These are phyloP conservation scores for Limnephilus marmoratus DNA, from an alignment of 2,888 invertebrate species.

Conservation along the genomic window DNA sequence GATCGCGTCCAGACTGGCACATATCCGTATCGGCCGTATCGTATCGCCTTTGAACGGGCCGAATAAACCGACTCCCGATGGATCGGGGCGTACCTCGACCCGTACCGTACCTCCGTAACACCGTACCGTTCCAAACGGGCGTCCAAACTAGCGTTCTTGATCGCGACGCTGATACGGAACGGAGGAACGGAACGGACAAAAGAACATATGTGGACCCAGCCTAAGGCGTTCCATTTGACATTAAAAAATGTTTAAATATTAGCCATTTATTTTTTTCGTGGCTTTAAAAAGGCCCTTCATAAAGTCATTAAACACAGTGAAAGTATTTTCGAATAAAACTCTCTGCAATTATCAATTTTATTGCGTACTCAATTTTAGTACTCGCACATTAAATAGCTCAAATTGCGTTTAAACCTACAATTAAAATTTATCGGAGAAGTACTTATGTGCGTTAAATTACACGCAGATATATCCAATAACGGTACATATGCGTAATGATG, in stretches of 20 bases:
- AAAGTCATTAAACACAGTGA: not conserved
- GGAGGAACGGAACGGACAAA: too few species aligned
- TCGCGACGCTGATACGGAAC: too few species aligned
- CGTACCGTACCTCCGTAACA: too few species aligned
- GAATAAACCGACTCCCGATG: too few species aligned
- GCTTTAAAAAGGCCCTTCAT: not conserved
- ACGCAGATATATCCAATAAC: not conserved
- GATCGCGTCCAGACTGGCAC: too few species aligned
- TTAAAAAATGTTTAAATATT: not conserved
- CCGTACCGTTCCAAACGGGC: too few species aligned
- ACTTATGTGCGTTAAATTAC: not conserved
- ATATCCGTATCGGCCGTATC: too few species aligned
- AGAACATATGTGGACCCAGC: too few species aligned
- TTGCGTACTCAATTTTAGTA: not conserved
- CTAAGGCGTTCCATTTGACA: not conserved
- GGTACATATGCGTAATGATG: not conserved
- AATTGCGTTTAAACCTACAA: not conserved
- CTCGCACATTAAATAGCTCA: not conserved
- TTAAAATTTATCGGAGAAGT: not conserved
- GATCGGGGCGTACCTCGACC: too few species aligned
- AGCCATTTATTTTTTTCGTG: not conserved
- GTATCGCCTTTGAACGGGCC: too few species aligned
- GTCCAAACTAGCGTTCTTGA: too few species aligned
- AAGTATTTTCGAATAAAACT: not conserved
- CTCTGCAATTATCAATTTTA: not conserved